Base-by-base conservation (phyloP, 2,888 invertebrate genomes). In the Patella pellucida region DNA sequence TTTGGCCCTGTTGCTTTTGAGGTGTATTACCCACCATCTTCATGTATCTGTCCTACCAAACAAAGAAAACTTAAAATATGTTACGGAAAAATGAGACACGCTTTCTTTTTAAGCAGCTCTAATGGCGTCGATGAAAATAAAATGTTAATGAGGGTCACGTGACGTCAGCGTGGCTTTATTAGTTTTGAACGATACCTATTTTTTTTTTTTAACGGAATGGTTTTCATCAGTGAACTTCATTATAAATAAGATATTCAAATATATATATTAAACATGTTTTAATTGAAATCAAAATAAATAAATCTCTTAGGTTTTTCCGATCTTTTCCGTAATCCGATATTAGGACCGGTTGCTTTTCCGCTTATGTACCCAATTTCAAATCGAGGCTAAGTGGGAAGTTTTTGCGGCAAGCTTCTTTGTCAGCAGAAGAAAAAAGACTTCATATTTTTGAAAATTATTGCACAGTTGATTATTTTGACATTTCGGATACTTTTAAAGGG, bases 361-460 rank as follows among this genome's bases (percentile, higher is more conserved):
- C 23, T 27, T 68, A 75, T 76, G 78, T 80, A 74, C 78, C 71
- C 54, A 72, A 71, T 74, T 77, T 76, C 75, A 85, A 78, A 85
- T 76, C 84, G 86, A 86, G 86, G 86, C 84, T 74, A 12, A 12
- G 51, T 52, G 52, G n/a, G 73, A 19, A 31, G 41, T 31, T 16
- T 31, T 31, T 51, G 23, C 56, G 50, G 12, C 16, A 62, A 31
- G 16, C 19, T 31, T 56, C 62, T 62, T 56, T 72, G 62, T 56
- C 15, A 50, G 41, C n/a, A 31, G 23, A 19, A 72, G n/a, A 23
- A 23, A 31, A 23, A 70, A 51, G 52, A 51, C 14, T 70, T 70
- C 52, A 52, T 23, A 70, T 50, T 31, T 50, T 19, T n/a, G 70
- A 7, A 19, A 70, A n/a, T 31, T 70, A 51, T 31, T 70, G 19